phyloP scores from a whole-genome alignment of 2,888 invertebrate genomes.

The Camptogramma bilineatum region DNA sequence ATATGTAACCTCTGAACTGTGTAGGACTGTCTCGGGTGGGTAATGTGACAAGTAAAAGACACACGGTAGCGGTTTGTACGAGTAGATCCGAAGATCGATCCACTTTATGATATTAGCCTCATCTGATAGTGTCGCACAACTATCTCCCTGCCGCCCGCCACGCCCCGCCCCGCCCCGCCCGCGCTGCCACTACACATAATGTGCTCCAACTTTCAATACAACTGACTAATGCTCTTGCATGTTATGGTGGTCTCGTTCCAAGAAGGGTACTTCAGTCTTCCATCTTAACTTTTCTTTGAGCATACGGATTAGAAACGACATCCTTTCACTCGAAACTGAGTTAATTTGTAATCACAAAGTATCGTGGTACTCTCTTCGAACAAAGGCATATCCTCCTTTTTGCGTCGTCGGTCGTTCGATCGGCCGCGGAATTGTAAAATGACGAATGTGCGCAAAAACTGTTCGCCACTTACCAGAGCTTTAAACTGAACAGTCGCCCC shows the following conservation, averaged over 20 bases:
- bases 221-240: background rate
- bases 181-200: background rate
- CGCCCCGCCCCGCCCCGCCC: background rate
- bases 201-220: background rate
- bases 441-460: slow-evolving; percentile 44
- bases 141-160: background rate
- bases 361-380: slow-evolving; percentile 20
- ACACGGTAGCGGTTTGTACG: slow-evolving; percentile 1
- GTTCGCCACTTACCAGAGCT: slow-evolving; percentile 16
- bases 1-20: background rate
- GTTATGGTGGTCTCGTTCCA: background rate
- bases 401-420: slow-evolving; percentile 12
- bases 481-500: slow-evolving; percentile 1
- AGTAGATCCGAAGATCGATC: slow-evolving; percentile 2
- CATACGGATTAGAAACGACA: background rate
- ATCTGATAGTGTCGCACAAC: background rate
- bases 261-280: background rate
- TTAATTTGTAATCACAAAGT: slow-evolving; percentile 36
- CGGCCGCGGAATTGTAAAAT: slow-evolving; percentile 31
- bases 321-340: slow-evolving; percentile 6
- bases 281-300: background rate
- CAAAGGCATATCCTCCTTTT: slow-evolving; percentile 32
- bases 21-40: background rate
- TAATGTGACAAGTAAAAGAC: slow-evolving; percentile 16
- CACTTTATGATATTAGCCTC: background rate